These are phyloP conservation scores for Silurus glanis DNA, from an alignment of 2,113 vertebrate species.

Conservation along the genomic window DNA sequence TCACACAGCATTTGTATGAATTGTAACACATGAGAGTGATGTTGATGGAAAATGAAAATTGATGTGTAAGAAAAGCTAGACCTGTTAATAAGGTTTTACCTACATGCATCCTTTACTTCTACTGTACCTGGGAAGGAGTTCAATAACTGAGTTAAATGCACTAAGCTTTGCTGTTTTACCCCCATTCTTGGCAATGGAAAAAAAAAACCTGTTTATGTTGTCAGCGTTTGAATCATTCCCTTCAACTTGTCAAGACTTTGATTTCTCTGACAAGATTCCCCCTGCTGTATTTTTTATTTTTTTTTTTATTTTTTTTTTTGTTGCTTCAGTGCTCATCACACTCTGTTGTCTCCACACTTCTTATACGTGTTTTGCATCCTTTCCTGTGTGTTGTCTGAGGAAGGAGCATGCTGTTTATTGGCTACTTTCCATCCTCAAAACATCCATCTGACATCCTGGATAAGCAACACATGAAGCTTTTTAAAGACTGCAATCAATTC, in stretches of 20 bases:
- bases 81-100: slow-evolving; percentile 42
- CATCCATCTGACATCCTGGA: slow-evolving; percentile 58
- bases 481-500: slow-evolving; percentile 56
- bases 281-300: slow-evolving; percentile 63
- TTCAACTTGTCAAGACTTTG: slow-evolving; percentile 76
- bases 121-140: slow-evolving; percentile 50
- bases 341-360: slow-evolving; percentile 70
- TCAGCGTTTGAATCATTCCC: slow-evolving; percentile 68
- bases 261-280: slow-evolving; percentile 73
- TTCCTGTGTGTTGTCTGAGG: slow-evolving; percentile 67
- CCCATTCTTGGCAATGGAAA: slow-evolving; percentile 54
- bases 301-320: too few relatives aligned
- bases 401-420: slow-evolving; percentile 63
- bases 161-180: slow-evolving; percentile 60
- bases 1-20: neutral
- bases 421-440: slow-evolving; percentile 67
- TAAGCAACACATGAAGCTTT: slow-evolving; percentile 65
- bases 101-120: slow-evolving; percentile 57
- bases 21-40: slow-evolving; percentile 1
- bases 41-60: slow-evolving; percentile 25
- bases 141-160: slow-evolving; percentile 61
- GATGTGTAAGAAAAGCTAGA: slow-evolving; percentile 20
- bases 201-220: slow-evolving; percentile 58
- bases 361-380: slow-evolving; percentile 71
- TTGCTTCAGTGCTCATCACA: slow-evolving; percentile 71